Base-by-base conservation (phyloP, 2,113 vertebrate species). In the Felis chaus region DNA sequence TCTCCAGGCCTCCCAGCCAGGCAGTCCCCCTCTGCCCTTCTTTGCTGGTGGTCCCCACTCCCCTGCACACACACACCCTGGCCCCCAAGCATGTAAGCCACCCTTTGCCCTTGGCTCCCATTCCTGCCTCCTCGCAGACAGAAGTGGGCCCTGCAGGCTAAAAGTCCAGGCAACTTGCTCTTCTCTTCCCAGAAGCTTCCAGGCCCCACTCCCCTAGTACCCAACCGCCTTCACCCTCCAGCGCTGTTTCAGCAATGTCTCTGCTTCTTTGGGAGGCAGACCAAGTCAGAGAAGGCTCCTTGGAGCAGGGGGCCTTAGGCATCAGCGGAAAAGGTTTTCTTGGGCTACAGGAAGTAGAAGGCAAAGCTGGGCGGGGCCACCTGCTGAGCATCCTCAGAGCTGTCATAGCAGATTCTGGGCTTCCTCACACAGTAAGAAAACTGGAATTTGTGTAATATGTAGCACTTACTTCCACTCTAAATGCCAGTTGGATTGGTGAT, bases 41-140 rank as follows among this genome's bases (percentile, higher is more conserved):
- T 45, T 48, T n/a, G 63, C 61, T 1, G 16, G 15, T 11, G 14
- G 21, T 31, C 39, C 55, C 18, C 9, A 0, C 1, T 2, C n/a
- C 39, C 55, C 27, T 1, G 13, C 31, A 68, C 31, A 33, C 66
- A 5, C 4, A 7, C 18, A 13, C 41, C 41, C 73, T 18, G n/a
- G 9, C 61, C 45, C 2, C 50, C 31, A 3, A 3, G 2, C 18
- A 19, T 21, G 5, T 8, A 5, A 4, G 23, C 31, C 21, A 48
- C 13, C 55, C 81, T 63, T 63, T 39, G 31, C 23, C 2, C 86
- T 29, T 31, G 25, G 8, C 55, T 36, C 39, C n/a, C 39, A 21
- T 10, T 31, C 15, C 29, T 2, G 79, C 63, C 25, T 39, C 31
- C 7, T 15, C 10, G 63, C 16, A 11, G 27, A 84, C 16, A 4